Evolutionary conservation across 2,113 vertebrate species (phyloP).

Genomic region (Actenoides lindsayi): DNA sequence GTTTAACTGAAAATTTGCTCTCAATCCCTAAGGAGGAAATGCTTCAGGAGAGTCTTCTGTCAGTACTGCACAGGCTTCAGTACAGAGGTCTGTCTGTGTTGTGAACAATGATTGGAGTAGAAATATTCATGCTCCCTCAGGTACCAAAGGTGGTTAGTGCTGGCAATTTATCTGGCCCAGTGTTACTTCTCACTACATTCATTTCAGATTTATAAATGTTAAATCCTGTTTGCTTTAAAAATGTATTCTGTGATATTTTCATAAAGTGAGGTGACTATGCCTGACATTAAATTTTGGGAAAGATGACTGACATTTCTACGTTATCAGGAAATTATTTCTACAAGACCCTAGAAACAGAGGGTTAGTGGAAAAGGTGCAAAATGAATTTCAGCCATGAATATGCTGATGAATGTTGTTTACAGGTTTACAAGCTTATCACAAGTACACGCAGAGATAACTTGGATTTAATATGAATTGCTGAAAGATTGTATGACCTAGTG

Average conservation of each 20-base stretch:
- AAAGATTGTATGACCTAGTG: constrained; percentile 3
- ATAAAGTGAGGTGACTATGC: background rate
- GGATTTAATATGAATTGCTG: constrained; percentile 49
- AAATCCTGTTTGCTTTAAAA: background rate
- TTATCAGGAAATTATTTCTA: constrained; percentile 48
- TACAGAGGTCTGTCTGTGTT: background rate
- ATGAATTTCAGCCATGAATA: constrained; percentile 32
- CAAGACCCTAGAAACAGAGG: background rate
- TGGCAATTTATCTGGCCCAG: background rate
- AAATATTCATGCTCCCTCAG: background rate
- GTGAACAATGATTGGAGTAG: background rate
- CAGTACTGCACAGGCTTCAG: background rate
- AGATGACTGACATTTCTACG: background rate
- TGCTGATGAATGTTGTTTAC: constrained; percentile 51
- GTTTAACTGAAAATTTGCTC: background rate
- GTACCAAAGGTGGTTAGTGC: background rate
- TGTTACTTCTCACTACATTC: background rate
- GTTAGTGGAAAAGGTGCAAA: constrained; percentile 44
- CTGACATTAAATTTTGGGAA: constrained; percentile 2
- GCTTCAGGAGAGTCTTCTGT: background rate
- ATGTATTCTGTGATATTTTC: background rate
- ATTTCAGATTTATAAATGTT: background rate
- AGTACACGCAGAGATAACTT: constrained; percentile 25
- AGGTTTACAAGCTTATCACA: constrained; percentile 51
- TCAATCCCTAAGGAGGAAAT: background rate